Evolutionary conservation across 2,888 invertebrate species (phyloP).

Genomic region (Phaedon cochleariae): DNA sequence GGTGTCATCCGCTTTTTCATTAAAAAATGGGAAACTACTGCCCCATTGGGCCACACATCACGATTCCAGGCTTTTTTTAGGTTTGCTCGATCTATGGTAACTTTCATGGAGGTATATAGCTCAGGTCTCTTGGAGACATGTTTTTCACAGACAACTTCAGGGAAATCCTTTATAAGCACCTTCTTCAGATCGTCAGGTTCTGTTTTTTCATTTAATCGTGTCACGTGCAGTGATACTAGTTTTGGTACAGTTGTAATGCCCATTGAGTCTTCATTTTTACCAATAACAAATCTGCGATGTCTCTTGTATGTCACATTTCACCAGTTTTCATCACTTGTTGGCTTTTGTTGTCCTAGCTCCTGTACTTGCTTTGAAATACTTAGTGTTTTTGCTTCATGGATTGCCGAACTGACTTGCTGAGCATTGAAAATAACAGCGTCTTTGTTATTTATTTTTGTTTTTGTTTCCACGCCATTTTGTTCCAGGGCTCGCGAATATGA

Average conservation of each 20-base stretch:
- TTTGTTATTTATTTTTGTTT: background rate
- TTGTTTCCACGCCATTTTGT: too few relatives aligned
- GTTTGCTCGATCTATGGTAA: background rate
- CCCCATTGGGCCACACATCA: too few relatives aligned
- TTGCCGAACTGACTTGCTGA: background rate
- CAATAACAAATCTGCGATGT: too few relatives aligned
- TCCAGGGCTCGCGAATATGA: background rate
- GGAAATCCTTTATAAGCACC: background rate
- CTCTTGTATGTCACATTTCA: background rate
- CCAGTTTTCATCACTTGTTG: background rate
- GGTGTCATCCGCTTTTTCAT: background rate
- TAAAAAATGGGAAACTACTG: background rate
- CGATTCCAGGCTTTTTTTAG: constrained; percentile 2
- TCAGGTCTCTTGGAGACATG: background rate
- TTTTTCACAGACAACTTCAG: background rate
- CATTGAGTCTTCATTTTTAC: too few relatives aligned
- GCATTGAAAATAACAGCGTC: background rate
- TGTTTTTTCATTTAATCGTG: too few relatives aligned
- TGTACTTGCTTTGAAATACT: background rate
- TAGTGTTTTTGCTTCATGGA: background rate
- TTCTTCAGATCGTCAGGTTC: too few relatives aligned
- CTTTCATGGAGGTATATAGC: background rate
- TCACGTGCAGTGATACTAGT: constrained; percentile 4
- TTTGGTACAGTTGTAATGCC: background rate
- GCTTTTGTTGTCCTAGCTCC: background rate